Evolutionary conservation across 2,113 vertebrate genomes (phyloP).

Genomic region (Xiphophorus couchianus): DNA sequence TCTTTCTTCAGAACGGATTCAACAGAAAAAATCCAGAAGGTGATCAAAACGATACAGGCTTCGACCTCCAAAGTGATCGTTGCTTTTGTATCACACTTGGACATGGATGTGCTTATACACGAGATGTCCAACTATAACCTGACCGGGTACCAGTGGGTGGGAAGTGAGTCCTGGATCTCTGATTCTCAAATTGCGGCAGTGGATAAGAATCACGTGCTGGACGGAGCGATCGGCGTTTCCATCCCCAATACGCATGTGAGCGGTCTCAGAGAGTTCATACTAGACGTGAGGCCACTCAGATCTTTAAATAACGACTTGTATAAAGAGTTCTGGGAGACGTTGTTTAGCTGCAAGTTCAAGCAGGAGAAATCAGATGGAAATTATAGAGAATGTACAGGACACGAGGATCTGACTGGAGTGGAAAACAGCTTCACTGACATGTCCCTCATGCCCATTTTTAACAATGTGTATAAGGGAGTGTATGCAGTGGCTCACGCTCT

Average conservation of each 20-base stretch:
- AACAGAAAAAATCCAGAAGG: constrained; percentile 57
- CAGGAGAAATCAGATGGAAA: not conserved
- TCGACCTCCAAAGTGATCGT: constrained; percentile 76
- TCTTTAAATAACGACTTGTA: constrained; percentile 62
- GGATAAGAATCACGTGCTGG: constrained; percentile 64
- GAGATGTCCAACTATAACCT: constrained; percentile 70
- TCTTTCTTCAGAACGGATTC: constrained; percentile 69
- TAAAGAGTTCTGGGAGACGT: constrained; percentile 71
- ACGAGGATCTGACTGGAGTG: constrained; percentile 62
- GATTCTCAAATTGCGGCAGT: constrained; percentile 62
- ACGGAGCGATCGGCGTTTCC: constrained; percentile 76
- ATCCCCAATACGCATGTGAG: constrained; percentile 70
- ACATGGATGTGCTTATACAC: constrained; percentile 64
- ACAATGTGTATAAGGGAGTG: constrained; percentile 79
- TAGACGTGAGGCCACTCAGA: constrained; percentile 63
- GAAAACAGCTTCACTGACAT: constrained; percentile 77
- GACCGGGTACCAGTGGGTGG: constrained; percentile 79
- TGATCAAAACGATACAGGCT: constrained; percentile 66
- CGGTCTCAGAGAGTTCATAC: constrained; percentile 73
- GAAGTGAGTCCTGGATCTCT: constrained; percentile 77
- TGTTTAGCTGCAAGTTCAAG: constrained; percentile 70
- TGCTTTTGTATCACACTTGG: constrained; percentile 66
- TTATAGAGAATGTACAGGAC: constrained; percentile 64
- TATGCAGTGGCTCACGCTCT: constrained; percentile 77
- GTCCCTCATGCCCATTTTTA: constrained; percentile 76